phyloP scores from a whole-genome alignment of 2,113 vertebrate species.

The Cottus gobio region DNA sequence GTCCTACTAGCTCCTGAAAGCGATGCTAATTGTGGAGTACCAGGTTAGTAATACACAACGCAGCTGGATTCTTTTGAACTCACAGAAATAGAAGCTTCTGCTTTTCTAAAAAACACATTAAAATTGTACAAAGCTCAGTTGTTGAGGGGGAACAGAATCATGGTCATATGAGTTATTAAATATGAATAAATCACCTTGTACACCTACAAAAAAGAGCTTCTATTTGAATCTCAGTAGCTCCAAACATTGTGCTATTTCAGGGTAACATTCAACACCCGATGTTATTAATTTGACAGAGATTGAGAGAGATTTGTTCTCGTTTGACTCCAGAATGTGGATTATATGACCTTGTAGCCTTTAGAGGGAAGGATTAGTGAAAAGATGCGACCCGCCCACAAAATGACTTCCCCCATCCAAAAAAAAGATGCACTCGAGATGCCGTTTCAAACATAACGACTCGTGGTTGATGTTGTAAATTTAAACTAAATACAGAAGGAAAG shows the following conservation, averaged over 20 bases:
- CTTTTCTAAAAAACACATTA: slow-evolving; percentile 50
- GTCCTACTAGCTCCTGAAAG: slow-evolving; percentile 25
- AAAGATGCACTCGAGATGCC: too few relatives aligned
- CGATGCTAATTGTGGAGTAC: slow-evolving; percentile 12
- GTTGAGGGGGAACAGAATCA: slow-evolving; percentile 14
- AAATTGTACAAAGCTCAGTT: slow-evolving; percentile 37
- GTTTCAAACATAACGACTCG: neutral
- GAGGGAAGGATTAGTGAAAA: neutral
- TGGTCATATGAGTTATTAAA: slow-evolving; percentile 1
- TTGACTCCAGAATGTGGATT: neutral
- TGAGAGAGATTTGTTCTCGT: neutral
- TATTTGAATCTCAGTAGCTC: slow-evolving; percentile 23
- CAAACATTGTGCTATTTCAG: neutral
- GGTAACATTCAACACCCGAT: neutral
- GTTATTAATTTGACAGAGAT: slow-evolving; percentile 11
- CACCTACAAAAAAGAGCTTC: slow-evolving; percentile 11
- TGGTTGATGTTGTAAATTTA: neutral
- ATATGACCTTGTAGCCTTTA: neutral
- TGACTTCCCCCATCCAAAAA: neutral
- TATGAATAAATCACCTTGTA: slow-evolving; percentile 2
- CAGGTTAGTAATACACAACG: neutral
- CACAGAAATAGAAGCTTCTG: neutral
- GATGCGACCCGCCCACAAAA: neutral
- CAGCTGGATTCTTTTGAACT: neutral
- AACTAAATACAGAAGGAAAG: too few relatives aligned